These are phyloP conservation scores for Clistopyga incitator DNA, from an alignment of 2,888 invertebrate species.

Conservation along the genomic window DNA sequence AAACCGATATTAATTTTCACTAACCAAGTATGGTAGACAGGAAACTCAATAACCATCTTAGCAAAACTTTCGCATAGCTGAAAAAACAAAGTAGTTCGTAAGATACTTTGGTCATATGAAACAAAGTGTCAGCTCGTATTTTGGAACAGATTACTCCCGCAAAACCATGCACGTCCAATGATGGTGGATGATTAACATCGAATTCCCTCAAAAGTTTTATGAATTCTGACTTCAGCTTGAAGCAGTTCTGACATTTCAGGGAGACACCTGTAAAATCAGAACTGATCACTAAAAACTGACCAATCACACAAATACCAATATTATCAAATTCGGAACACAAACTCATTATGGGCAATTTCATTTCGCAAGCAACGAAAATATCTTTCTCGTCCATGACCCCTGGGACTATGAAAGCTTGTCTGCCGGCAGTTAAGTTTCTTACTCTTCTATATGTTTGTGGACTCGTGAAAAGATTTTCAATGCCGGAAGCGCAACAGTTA, in stretches of 20 bases:
- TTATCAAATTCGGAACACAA: conserved; percentile 21
- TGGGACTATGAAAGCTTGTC: conserved; percentile 70
- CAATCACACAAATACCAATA: not conserved
- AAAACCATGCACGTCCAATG: conserved; percentile 60
- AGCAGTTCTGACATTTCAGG: conserved; percentile 68
- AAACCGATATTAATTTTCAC: conserved; percentile 72
- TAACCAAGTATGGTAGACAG: conserved; percentile 64
- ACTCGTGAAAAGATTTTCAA: conserved; percentile 68
- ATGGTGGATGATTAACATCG: conserved; percentile 68
- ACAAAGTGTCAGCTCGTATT: not conserved
- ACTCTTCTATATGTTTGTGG: conserved; percentile 68
- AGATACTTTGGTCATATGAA: not conserved
- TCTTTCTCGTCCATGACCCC: conserved; percentile 70
- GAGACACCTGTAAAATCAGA: conserved; percentile 61
- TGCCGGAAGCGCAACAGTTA: conserved; percentile 51
- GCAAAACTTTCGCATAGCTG: conserved; percentile 69
- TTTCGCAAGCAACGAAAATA: conserved; percentile 70
- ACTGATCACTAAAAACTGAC: not conserved
- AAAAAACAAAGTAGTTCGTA: not conserved
- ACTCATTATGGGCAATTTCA: conserved; percentile 70
- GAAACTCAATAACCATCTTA: conserved; percentile 63
- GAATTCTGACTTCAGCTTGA: conserved; percentile 70
- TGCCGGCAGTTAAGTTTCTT: conserved; percentile 69
- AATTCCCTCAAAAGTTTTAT: conserved; percentile 63
- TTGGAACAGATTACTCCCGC: conserved; percentile 51